Conservation (phyloP, 1,140 invertebrate genomes). For the Zaprionus camerounensis region DNA sequence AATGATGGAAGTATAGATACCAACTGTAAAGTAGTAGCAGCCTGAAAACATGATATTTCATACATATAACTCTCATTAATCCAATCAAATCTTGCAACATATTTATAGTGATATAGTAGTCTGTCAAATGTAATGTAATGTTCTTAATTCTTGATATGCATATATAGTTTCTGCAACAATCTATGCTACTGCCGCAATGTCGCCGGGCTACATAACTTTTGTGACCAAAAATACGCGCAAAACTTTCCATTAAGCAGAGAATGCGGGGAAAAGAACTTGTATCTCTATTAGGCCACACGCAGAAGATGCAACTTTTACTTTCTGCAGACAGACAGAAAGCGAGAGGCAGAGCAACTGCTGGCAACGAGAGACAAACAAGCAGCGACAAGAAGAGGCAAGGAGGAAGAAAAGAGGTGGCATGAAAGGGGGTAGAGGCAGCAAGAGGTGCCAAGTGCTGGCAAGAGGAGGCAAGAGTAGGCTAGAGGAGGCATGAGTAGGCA, state of each 20-base stretch:
- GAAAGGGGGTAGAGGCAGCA: neutral
- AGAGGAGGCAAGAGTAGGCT: neutral
- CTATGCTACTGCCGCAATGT: neutral
- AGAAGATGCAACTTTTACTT: slow-evolving; percentile 63
- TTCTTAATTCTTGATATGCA: neutral
- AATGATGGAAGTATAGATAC: neutral
- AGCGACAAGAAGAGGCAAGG: slow-evolving; percentile 9
- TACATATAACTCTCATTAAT: no score
- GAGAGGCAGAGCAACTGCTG: slow-evolving; percentile 32
- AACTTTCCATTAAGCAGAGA: slow-evolving; percentile 6
- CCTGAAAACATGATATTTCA: no score
- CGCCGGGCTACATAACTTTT: neutral
- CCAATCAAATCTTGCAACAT: no score
- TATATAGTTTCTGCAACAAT: neutral
- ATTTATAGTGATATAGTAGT: no score
- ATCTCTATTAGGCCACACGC: slow-evolving; percentile 46
- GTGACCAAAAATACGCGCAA: slow-evolving; percentile 1
- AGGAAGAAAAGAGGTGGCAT: neutral
- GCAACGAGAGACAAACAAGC: slow-evolving; percentile 50
- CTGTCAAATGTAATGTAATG: no score
- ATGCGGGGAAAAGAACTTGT: neutral
- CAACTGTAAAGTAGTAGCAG: no score
- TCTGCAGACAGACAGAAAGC: slow-evolving; percentile 22
- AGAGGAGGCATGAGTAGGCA: slow-evolving; percentile 6
- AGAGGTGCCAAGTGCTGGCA: neutral